Evolutionary conservation across 2,113 vertebrate species (phyloP), one percentile per base, ranked within the genome.

Genomic region (Pongo abelii): DNA sequence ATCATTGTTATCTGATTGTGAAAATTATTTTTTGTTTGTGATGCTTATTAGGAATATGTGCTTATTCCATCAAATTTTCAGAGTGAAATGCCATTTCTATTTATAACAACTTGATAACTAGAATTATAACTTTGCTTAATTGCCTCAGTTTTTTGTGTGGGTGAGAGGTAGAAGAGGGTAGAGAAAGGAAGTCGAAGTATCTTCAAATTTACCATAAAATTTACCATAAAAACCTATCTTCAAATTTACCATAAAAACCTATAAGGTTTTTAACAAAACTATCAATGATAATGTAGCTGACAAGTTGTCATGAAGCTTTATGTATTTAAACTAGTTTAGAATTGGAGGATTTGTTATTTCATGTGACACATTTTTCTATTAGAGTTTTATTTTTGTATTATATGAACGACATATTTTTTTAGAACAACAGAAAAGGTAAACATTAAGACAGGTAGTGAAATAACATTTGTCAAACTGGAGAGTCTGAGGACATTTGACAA

Each of bases 401-500:
- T 97, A 40, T 88, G 89, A 93, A 32, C 25, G 89, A 55, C 90
- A 80, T 78, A 17, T 93, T 81, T 89, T 93, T 81, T 89, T 80
- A 93, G 98, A 98, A 94, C 86, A 98, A 50, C 27, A 78, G 40
- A 61, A 88, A 94, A 94, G 78, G 30, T 96, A 97, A 96, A 91
- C 84, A 94, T 83, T 27, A 96, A 72, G 52, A 95, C 0, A 0
- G 50, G 81, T 92, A 80, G 38, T 95, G 35, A 97, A 40, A 94
- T 96, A 81, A 67, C 61, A 61, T 96, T 98, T 98, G 40, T 98
- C 97, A 95, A 95, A 94, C 92, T 96, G 40, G 69, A 12, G 89
- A 97, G 94, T 91, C 69, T 90, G 94, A 93, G 93, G 90, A 96
- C 90, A 94, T 94, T 90, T 98, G 97, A 98, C 94, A 92, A 16